Evolutionary conservation across 2,888 invertebrate species (phyloP).

Genomic region (Lathronympha strigana): DNA sequence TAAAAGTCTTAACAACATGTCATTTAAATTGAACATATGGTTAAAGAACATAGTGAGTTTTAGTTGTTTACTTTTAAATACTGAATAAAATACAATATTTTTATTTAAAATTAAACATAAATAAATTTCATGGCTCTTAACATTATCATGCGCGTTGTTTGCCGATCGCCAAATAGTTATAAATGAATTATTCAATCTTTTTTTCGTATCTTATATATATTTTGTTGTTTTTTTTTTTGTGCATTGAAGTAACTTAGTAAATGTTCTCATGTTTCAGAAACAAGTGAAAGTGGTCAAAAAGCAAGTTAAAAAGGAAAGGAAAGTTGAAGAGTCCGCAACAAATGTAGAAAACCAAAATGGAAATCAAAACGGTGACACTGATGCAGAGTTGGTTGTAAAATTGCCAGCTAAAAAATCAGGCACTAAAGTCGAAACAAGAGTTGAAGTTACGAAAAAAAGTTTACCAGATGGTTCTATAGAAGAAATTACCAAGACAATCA

Average conservation of each 20-base stretch:
- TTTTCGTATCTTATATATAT: neutral
- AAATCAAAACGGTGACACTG: slow-evolving; percentile 68
- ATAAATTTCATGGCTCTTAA: too few species aligned
- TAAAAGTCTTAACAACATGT: slow-evolving; percentile 53
- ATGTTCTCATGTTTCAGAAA: slow-evolving; percentile 65
- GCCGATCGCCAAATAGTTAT: too few species aligned
- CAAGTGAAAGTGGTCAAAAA: slow-evolving; percentile 69
- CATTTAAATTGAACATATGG: slow-evolving; percentile 21
- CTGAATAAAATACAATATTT: slow-evolving; percentile 40
- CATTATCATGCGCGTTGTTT: too few species aligned
- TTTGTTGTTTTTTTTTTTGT: neutral
- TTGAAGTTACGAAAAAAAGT: slow-evolving; percentile 70
- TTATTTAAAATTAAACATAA: slow-evolving; percentile 45
- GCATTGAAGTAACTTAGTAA: slow-evolving; percentile 17
- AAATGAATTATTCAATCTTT: neutral
- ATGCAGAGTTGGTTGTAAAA: slow-evolving; percentile 70
- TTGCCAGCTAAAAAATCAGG: slow-evolving; percentile 71
- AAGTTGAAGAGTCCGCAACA: slow-evolving; percentile 57
- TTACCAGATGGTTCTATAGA: slow-evolving; percentile 73
- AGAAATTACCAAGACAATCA: slow-evolving; percentile 76
- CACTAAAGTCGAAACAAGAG: slow-evolving; percentile 76
- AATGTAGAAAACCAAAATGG: slow-evolving; percentile 57
- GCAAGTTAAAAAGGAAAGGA: slow-evolving; percentile 64
- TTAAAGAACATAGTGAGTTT: slow-evolving; percentile 57
- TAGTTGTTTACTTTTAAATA: slow-evolving; percentile 22